Conservation (phyloP, 2,888 invertebrate genomes). For the Ichneumon xanthorius region DNA sequence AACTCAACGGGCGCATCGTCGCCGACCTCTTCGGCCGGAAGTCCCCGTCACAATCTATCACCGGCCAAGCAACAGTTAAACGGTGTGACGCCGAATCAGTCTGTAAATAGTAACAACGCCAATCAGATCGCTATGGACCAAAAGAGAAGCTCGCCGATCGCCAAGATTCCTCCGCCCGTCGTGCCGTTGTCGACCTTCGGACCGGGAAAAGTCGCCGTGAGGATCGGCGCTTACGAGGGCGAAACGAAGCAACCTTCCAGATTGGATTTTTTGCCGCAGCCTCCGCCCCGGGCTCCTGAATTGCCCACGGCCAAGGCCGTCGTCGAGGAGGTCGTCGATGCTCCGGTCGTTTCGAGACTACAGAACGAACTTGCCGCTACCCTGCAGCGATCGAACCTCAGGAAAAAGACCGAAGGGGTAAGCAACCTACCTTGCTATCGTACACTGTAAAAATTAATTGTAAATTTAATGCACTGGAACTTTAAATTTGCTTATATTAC, state of each 20-base stretch:
- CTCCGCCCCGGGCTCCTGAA: conserved; percentile 70
- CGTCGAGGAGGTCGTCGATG: conserved; percentile 84
- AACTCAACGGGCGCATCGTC: conserved; percentile 73
- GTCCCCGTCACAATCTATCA: conserved; percentile 79
- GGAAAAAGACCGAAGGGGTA: conserved; percentile 88
- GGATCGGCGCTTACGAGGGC: conserved; percentile 82
- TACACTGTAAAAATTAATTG: neutral
- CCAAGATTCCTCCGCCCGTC: conserved; percentile 81
- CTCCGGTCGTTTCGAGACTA: conserved; percentile 88
- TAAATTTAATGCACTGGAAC: no score
- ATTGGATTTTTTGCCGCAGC: conserved; percentile 88
- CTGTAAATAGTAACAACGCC: conserved; percentile 62
- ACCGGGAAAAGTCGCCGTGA: conserved; percentile 80
- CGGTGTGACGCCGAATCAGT: conserved; percentile 51
- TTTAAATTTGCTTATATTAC: no score
- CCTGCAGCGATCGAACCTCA: conserved; percentile 91
- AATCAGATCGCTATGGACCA: conserved; percentile 68
- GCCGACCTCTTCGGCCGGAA: conserved; percentile 73
- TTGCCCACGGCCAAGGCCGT: conserved; percentile 62
- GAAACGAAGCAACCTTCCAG: conserved; percentile 89
- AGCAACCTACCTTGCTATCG: neutral
- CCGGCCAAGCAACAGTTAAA: conserved; percentile 84
- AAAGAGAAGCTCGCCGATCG: conserved; percentile 83
- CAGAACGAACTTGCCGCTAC: conserved; percentile 92
- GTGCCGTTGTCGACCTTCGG: conserved; percentile 72